Conservation (phyloP, 2,797 vertebrate genomes). For the Hipposideros larvatus region DNA sequence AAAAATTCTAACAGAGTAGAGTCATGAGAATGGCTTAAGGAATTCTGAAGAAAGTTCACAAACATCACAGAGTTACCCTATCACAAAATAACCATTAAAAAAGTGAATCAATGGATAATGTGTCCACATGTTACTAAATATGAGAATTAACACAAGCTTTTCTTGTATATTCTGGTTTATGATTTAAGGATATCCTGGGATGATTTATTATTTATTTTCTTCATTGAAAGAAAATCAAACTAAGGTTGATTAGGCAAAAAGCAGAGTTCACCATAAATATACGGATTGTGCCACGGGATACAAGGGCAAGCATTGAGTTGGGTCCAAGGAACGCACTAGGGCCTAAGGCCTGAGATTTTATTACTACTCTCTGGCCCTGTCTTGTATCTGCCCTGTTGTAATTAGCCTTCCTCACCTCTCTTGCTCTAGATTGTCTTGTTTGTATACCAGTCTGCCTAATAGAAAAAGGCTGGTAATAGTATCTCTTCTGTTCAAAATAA, state of each 20-base stretch:
- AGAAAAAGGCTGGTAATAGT: background rate
- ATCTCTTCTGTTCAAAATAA: background rate
- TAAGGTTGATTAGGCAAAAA: background rate
- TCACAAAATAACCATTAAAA: background rate
- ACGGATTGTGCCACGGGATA: background rate
- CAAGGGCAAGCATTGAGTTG: background rate
- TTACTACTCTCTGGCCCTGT: background rate
- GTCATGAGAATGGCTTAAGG: background rate
- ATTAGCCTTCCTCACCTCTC: background rate
- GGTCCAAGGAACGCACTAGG: too few species aligned
- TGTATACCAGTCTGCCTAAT: background rate
- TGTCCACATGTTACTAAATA: background rate
- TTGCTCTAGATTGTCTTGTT: background rate
- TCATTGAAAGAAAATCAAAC: slow-evolving; percentile 1
- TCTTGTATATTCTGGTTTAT: background rate
- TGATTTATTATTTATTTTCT: background rate
- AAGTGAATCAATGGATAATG: background rate
- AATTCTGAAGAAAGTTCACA: background rate
- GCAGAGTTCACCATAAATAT: background rate
- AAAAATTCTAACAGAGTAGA: background rate
- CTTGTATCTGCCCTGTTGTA: background rate
- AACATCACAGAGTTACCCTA: background rate
- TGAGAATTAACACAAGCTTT: background rate
- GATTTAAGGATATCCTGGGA: background rate
- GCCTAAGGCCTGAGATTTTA: background rate